Evolutionary conservation across 2,797 vertebrate species (phyloP).

Genomic region (Etheostoma nigrum): DNA sequence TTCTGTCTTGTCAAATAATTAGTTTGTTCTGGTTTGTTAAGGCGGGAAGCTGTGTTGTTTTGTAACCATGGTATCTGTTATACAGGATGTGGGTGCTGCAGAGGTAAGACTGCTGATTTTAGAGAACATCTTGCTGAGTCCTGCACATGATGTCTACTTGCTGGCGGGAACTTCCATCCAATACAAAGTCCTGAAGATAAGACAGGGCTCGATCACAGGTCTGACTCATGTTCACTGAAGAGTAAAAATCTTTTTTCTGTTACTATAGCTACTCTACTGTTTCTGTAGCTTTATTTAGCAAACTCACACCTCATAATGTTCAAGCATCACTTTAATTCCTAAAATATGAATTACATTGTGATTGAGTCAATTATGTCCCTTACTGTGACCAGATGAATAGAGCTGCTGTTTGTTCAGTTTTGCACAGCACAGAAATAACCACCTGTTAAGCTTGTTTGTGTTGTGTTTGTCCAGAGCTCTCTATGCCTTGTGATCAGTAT

Average conservation of each 20-base stretch:
- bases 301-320: neutral
- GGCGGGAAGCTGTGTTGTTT: slow-evolving; percentile 45
- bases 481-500: slow-evolving; percentile 97
- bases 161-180: slow-evolving; percentile 91
- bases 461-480: slow-evolving; percentile 84
- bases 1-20: neutral
- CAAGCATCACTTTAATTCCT: neutral
- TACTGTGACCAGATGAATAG: neutral
- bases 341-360: neutral
- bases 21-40: slow-evolving; percentile 17
- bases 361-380: slow-evolving; percentile 15
- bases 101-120: slow-evolving; percentile 95
- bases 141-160: slow-evolving; percentile 91
- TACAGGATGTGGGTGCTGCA: slow-evolving; percentile 92
- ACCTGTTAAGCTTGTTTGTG: slow-evolving; percentile 5
- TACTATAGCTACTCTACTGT: neutral
- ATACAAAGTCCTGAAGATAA: slow-evolving; percentile 95
- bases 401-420: slow-evolving; percentile 6
- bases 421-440: neutral
- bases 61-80: slow-evolving; percentile 59
- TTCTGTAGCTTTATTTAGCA: neutral
- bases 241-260: neutral
- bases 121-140: slow-evolving; percentile 96
- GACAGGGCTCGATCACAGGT: slow-evolving; percentile 95
- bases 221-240: slow-evolving; percentile 33